phyloP scores from a whole-genome alignment of 2,888 invertebrate genomes.

The Luperina testacea region DNA sequence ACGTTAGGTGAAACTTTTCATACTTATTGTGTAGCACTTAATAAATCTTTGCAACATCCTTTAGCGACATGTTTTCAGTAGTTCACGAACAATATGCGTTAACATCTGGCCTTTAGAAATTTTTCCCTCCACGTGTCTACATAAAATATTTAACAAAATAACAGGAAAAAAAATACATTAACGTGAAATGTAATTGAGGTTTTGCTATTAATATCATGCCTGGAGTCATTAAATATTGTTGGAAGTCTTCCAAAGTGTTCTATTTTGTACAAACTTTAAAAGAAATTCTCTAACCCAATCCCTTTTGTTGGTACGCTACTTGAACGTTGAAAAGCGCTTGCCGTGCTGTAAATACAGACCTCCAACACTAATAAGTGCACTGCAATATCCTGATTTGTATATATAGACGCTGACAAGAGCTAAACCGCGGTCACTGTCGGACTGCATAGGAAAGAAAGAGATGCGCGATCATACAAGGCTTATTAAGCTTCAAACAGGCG shows the following conservation, averaged over 20 bases:
- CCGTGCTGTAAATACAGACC: not conserved
- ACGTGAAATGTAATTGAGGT: not conserved
- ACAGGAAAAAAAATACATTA: not conserved
- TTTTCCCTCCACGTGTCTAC: not conserved
- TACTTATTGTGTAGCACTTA: slow-evolving; percentile 7
- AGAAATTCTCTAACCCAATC: not conserved
- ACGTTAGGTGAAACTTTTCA: slow-evolving; percentile 9
- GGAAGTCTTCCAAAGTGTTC: not conserved
- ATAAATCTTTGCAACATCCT: slow-evolving; percentile 28
- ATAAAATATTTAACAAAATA: not conserved
- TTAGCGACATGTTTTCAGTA: slow-evolving; percentile 7
- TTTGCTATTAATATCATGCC: not conserved
- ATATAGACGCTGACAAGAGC: not conserved
- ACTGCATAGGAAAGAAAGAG: not conserved
- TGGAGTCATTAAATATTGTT: slow-evolving; percentile 7
- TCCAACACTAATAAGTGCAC: not conserved
- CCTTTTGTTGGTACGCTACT: not conserved
- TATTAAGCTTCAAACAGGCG: not conserved
- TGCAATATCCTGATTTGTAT: not conserved
- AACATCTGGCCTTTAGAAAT: not conserved
- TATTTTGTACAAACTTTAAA: not conserved
- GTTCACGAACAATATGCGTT: not conserved
- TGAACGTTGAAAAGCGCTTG: not conserved
- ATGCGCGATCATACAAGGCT: not conserved
- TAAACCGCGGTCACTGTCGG: not conserved